A percentile compares a stretch with the other conserved stretches of the same genome.
These are phyloP conservation scores for Crypturellus tataupa DNA, from an alignment of 2,797 vertebrate species.

Conservation along the genomic window DNA sequence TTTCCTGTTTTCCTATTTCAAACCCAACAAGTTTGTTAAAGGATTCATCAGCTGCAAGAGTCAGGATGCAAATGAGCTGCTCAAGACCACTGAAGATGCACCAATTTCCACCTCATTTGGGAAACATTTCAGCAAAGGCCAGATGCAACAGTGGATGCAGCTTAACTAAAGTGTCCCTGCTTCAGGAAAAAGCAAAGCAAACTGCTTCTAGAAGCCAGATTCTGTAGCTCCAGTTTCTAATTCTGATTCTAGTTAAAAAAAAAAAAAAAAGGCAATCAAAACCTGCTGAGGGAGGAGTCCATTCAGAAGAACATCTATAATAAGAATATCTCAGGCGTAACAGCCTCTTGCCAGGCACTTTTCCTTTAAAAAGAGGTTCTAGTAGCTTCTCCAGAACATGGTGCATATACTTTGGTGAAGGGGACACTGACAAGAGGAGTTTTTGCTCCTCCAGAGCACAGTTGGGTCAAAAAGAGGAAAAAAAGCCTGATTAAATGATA, in stretches of 20 bases:
- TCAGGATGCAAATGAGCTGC: not conserved
- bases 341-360: not conserved
- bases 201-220: not conserved
- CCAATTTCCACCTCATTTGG: not conserved
- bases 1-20: not conserved
- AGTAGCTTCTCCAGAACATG: not conserved
- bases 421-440: not conserved
- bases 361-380: not conserved
- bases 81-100: not conserved
- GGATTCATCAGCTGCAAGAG: not conserved
- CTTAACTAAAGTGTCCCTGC: not conserved
- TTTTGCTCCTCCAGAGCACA: not conserved
- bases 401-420: not conserved
- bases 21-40: not conserved
- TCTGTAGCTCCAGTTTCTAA: not conserved
- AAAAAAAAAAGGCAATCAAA: slow-evolving; percentile 12
- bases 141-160: not conserved
- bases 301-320: not conserved
- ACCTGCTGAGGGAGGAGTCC: not conserved
- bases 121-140: not conserved
- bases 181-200: not conserved
- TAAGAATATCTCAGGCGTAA: not conserved
- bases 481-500: not conserved
- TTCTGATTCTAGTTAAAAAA: not conserved
- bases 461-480: not conserved